Base-by-base conservation (phyloP, 2,113 vertebrate genomes). In the Acrocephalus kingi region DNA sequence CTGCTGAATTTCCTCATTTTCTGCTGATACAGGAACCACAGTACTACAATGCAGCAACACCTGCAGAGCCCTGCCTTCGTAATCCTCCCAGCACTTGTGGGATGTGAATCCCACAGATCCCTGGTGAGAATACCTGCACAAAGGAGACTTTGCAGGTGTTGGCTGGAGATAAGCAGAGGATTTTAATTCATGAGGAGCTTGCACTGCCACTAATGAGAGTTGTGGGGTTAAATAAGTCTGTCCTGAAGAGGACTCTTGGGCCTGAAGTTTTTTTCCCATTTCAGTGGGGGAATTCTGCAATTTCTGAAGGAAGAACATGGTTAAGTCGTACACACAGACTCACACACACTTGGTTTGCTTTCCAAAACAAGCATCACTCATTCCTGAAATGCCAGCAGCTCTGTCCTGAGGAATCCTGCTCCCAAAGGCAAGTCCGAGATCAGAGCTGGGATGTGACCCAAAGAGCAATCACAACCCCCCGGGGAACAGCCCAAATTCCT, bases 351-450 rank as follows among this genome's bases (percentile, higher is more conserved):
- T 1, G 13, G 39, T 67, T 87, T 62, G 64, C 43, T 83, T 83
- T 73, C 86, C 10, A 13, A 82, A 82, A 39, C 4, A 3, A 94
- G 82, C 82, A 91, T 72, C 82, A 12, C 51, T 96, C 83, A 92
- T 94, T 96, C 92, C 92, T 86, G 86, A 95, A 35, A 95, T 81
- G 93, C 86, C 96, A 90, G 68, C 43, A 24, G 88, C 90, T 95
- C 83, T 2, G 15, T 33, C 86, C 67, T 35, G 73, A 93, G 83
- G 90, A 95, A 96, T 94, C 89, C 82, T 5, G 7, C 63, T 96
- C 94, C 88, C 85, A 72, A 91, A 90, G 79, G 90, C 85, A 80
- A 78, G 48, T n/a, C 82, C 19, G 1, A 88, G 80, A 90, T 87
- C 88, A 64, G 87, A 81, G 94, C 92, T 58, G 73, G 72, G 90